A percentile compares a stretch with the other conserved stretches of the same genome.
phyloP scores from a whole-genome alignment of 2,113 vertebrate species.

The Pluvianellus socialis region DNA sequence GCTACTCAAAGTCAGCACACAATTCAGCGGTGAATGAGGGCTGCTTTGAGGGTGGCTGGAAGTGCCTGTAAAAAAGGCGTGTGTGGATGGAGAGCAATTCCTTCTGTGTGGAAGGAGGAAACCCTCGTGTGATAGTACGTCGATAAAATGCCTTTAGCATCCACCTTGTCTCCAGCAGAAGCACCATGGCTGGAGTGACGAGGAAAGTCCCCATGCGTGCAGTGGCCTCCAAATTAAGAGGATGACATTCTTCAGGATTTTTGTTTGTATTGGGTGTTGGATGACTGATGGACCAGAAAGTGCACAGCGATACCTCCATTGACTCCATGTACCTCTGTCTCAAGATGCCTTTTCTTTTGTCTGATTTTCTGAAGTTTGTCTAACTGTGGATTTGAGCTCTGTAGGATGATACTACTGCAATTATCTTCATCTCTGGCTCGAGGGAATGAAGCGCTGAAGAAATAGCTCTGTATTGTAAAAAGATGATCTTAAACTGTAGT shows the following conservation, averaged over 20 bases:
- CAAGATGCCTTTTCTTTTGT: not conserved
- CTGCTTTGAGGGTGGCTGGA: not conserved
- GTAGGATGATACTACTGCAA: not conserved
- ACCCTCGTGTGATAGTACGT: not conserved
- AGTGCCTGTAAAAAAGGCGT: not conserved
- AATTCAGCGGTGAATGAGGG: not conserved
- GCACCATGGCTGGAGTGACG: accelerated
- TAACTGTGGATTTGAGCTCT: not conserved
- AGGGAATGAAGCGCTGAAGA: not conserved
- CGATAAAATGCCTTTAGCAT: not conserved
- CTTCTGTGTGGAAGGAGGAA: not conserved
- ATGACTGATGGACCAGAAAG: not conserved
- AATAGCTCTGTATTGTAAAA: not conserved
- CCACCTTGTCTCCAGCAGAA: not conserved
- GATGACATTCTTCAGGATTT: not conserved
- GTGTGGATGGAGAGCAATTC: not conserved
- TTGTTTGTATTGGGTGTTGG: not conserved
- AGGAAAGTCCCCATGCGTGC: not conserved
- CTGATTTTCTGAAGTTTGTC: not conserved
- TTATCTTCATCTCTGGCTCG: not conserved
- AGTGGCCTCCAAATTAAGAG: not conserved
- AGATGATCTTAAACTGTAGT: not conserved
- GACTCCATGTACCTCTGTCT: not conserved
- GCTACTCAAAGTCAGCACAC: not conserved
- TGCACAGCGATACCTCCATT: not conserved